These are phyloP conservation scores for Protophormia terraenovae DNA, from an alignment of 2,888 invertebrate genomes.

Conservation along the genomic window DNA sequence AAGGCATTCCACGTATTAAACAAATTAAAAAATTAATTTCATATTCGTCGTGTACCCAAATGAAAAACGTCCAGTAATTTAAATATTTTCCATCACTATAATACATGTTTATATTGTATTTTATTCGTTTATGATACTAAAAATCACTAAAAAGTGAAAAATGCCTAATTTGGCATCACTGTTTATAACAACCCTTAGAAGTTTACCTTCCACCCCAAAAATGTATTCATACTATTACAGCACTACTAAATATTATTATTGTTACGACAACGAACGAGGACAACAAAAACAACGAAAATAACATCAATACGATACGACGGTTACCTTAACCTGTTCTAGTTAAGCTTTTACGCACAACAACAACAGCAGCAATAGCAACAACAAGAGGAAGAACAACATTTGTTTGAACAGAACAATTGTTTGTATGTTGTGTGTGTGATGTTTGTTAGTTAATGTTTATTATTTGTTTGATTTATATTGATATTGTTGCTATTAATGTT, in stretches of 20 bases:
- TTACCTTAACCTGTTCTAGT: conserved; percentile 66
- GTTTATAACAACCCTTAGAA: conserved; percentile 42
- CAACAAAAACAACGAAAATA: neutral
- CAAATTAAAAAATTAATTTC: too few relatives aligned
- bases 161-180: neutral
- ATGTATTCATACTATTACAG: neutral
- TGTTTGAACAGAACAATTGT: neutral
- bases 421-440: neutral
- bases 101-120: too few relatives aligned
- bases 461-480: neutral
- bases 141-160: too few relatives aligned
- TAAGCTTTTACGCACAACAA: conserved; percentile 60
- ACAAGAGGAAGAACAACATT: neutral
- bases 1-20: too few relatives aligned
- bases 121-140: too few relatives aligned
- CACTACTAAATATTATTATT: neutral
- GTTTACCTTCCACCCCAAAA: conserved; percentile 35
- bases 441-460: neutral
- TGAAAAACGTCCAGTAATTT: too few relatives aligned
- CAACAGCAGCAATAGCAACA: neutral
- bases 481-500: too few relatives aligned
- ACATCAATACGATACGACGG: neutral
- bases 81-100: too few relatives aligned
- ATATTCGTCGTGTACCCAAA: too few relatives aligned
- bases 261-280: neutral